phyloP scores from a whole-genome alignment of 2,797 vertebrate genomes.

The Taeniopygia guttata region DNA sequence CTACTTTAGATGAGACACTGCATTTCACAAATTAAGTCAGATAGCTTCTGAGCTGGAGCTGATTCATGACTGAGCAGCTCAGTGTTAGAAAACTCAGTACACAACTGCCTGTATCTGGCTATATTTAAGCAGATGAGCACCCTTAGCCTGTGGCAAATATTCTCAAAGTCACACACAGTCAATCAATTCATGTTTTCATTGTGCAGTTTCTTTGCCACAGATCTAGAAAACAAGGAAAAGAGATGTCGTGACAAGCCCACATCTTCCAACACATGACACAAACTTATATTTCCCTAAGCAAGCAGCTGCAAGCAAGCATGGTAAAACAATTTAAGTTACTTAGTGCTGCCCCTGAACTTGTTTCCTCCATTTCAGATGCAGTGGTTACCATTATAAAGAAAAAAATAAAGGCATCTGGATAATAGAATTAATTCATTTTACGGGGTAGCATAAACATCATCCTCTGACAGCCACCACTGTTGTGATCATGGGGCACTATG shows the following conservation, averaged over 20 bases:
- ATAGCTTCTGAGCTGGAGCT: not conserved
- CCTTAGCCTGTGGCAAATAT: not conserved
- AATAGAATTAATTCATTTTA: not conserved
- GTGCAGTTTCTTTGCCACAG: not conserved
- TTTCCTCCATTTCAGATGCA: not conserved
- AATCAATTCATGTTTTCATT: not conserved
- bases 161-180: not conserved
- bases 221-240: not conserved
- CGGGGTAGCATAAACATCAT: not conserved
- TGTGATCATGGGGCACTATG: no score
- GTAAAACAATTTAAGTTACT: not conserved
- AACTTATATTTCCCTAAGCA: not conserved
- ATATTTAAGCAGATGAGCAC: not conserved
- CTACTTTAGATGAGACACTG: not conserved
- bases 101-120: not conserved
- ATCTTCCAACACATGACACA: not conserved
- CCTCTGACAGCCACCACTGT: not conserved
- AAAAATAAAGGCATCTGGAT: not conserved
- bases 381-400: not conserved
- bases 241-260: not conserved
- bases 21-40: not conserved
- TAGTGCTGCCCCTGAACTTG: not conserved
- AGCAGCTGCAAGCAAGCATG: not conserved
- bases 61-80: not conserved
- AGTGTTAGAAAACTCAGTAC: not conserved